phyloP scores from a whole-genome alignment of 2,888 invertebrate species.

The Kryphioiulus occultus region DNA sequence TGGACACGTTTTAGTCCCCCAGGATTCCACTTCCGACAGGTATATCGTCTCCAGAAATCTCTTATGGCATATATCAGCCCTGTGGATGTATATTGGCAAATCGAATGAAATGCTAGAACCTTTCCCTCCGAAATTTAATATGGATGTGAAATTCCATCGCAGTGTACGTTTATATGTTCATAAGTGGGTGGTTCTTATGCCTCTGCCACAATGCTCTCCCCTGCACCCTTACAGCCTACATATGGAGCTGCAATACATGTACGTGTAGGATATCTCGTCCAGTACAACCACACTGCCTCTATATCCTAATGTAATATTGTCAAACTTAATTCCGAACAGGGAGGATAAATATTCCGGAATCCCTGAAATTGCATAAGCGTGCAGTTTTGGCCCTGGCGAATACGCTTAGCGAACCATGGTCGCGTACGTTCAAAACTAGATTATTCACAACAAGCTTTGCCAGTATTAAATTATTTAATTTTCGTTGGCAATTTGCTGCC shows the following conservation, averaged over 20 bases:
- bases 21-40: no score
- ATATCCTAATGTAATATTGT: slow-evolving; percentile 48
- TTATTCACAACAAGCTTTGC: slow-evolving; percentile 55
- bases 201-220: neutral
- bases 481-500: slow-evolving; percentile 52
- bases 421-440: slow-evolving; percentile 52
- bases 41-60: no score
- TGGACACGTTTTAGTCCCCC: no score
- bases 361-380: slow-evolving; percentile 42
- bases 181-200: neutral
- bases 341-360: slow-evolving; percentile 37
- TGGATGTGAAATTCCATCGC: neutral
- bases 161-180: neutral
- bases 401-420: neutral
- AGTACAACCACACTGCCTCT: neutral
- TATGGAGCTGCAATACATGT: neutral
- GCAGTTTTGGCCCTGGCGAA: neutral
- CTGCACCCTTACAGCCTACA: neutral
- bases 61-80: no score
- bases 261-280: neutral
- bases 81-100: neutral
- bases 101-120: slow-evolving; percentile 27
- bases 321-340: slow-evolving; percentile 45
- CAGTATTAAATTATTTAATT: slow-evolving; percentile 57
- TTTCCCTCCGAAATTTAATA: neutral